These are phyloP conservation scores for Urocynchramus pylzowi DNA, from an alignment of 2,113 vertebrate species.

Conservation along the genomic window DNA sequence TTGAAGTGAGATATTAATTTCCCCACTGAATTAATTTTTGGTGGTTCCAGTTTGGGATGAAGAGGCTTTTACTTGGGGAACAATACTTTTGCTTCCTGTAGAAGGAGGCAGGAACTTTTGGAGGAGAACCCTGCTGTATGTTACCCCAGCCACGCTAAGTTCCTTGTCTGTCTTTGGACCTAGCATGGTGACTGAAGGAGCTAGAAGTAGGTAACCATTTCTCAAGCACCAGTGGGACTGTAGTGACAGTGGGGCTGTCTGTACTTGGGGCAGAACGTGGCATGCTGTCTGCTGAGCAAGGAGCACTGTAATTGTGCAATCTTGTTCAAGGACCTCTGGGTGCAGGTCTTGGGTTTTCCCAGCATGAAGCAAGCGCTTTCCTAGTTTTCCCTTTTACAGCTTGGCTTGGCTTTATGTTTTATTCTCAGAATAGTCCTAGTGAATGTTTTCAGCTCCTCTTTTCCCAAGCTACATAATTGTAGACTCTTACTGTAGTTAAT, in stretches of 20 bases:
- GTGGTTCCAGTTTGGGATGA: neutral
- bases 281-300: neutral
- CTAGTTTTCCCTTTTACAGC: neutral
- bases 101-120: neutral
- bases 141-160: neutral
- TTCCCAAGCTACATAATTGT: neutral
- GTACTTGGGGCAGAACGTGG: neutral
- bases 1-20: neutral
- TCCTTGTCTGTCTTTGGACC: neutral
- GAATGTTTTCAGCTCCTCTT: neutral
- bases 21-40: neutral
- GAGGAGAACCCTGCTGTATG: neutral
- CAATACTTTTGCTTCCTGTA: neutral
- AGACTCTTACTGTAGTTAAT: neutral
- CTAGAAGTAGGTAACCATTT: neutral
- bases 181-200: neutral
- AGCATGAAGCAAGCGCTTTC: accelerated
- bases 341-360: neutral
- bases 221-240: neutral
- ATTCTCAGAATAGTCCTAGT: neutral
- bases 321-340: neutral
- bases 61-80: neutral
- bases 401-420: neutral
- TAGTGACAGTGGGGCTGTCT: neutral
- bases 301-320: neutral